Evolutionary conservation across 2,888 invertebrate genomes (phyloP).

Genomic region (Brachyopa scutellaris): DNA sequence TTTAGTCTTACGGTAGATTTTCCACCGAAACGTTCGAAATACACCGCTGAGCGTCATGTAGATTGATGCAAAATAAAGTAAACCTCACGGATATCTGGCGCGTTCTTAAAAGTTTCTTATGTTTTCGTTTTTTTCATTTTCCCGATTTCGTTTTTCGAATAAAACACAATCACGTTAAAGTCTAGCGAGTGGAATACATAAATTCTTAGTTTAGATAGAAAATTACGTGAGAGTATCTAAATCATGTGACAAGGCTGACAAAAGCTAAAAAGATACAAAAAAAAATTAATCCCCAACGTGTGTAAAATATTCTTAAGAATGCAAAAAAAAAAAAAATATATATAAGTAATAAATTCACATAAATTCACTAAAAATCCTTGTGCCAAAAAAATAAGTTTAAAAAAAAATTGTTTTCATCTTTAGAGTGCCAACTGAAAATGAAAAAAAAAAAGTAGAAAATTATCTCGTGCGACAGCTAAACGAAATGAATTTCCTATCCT

Average conservation of each 20-base stretch:
- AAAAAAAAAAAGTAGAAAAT: too few species aligned
- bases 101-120: constrained; percentile 8
- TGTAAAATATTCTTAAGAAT: constrained; percentile 35
- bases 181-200: too few species aligned
- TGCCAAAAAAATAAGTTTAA: constrained; percentile 59
- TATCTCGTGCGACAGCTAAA: constrained; percentile 53
- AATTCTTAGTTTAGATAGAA: too few species aligned
- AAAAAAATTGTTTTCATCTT: constrained; percentile 46
- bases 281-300: constrained; percentile 3
- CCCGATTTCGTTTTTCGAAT: not conserved
- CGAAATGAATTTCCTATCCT: constrained; percentile 58
- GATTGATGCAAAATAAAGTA: constrained; percentile 6
- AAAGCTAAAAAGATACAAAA: constrained; percentile 21
- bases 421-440: constrained; percentile 61
- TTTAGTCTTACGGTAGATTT: constrained; percentile 69
- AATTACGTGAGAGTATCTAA: constrained; percentile 37
- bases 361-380: constrained; percentile 61
- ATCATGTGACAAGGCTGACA: constrained; percentile 56
- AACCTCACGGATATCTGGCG: constrained; percentile 54
- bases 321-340: constrained; percentile 30
- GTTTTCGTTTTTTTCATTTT: not conserved
- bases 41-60: constrained; percentile 14
- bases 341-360: constrained; percentile 41
- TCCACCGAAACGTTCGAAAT: constrained; percentile 58
- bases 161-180: constrained; percentile 8